Conservation (phyloP, 2,797 vertebrate species). For the Anguilla obscura region DNA sequence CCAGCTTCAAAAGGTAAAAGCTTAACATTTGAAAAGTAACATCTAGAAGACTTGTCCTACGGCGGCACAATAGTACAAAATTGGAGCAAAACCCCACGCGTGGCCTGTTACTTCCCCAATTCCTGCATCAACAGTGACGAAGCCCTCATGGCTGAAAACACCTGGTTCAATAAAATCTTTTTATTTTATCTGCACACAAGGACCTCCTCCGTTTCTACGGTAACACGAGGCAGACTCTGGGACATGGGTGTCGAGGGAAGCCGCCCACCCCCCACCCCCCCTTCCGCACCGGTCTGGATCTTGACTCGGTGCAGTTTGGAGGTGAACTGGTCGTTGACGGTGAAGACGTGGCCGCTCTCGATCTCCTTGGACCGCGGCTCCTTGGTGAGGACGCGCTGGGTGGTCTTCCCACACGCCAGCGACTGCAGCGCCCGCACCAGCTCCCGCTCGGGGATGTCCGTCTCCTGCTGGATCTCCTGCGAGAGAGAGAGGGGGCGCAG, state of each 20-base stretch:
- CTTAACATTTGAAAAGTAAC: too few species aligned
- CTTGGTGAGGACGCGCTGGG: constrained; percentile 96
- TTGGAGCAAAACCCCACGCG: too few species aligned
- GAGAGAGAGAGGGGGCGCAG: background rate
- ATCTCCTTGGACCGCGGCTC: constrained; percentile 99
- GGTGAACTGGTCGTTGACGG: constrained; percentile 98
- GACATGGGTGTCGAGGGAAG: too few species aligned
- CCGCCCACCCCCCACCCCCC: constrained; percentile 22
- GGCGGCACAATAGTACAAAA: too few species aligned
- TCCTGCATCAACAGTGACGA: too few species aligned
- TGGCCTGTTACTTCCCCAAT: too few species aligned
- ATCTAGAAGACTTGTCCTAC: too few species aligned
- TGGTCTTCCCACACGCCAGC: constrained; percentile 90
- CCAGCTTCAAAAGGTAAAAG: too few species aligned
- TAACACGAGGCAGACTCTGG: background rate
- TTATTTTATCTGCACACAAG: too few species aligned
- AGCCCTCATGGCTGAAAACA: too few species aligned
- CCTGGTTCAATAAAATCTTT: too few species aligned
- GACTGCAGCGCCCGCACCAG: constrained; percentile 91
- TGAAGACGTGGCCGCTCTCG: constrained; percentile 96
- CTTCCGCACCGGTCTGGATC: constrained; percentile 74
- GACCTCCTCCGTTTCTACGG: too few species aligned
- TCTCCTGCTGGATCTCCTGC: constrained; percentile 97
- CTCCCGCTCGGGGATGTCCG: constrained; percentile 95
- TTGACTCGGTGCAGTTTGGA: constrained; percentile 98